Evolutionary conservation across 2,797 vertebrate species (phyloP).

Genomic region (Ictinia mississippiensis): DNA sequence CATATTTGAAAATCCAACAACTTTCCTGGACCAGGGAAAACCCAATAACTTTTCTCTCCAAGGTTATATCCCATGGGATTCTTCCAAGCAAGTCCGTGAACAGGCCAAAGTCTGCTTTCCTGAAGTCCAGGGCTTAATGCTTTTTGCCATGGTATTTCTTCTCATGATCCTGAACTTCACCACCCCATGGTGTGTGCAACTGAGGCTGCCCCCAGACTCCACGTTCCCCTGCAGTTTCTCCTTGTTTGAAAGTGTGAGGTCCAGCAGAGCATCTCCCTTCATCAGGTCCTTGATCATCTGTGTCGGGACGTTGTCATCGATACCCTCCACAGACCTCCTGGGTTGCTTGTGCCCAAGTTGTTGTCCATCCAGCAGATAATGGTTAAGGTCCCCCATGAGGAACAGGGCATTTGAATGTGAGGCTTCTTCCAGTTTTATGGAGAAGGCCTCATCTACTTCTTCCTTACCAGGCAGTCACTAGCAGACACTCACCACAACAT

Average conservation of each 20-base stretch:
- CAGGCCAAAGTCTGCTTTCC: background rate
- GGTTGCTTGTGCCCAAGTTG: background rate
- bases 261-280: background rate
- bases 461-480: background rate
- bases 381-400: background rate
- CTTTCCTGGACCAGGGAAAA: background rate
- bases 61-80: background rate
- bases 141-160: background rate
- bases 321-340: background rate
- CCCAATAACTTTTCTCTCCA: background rate
- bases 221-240: background rate
- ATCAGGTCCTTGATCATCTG: background rate
- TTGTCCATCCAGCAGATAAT: background rate
- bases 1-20: background rate
- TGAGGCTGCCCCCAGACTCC: background rate
- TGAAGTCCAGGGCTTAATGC: background rate
- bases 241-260: background rate
- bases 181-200: background rate
- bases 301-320: background rate
- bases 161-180: background rate
- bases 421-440: background rate
- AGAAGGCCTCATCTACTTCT: background rate
- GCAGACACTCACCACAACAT: background rate
- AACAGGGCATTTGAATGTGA: background rate
- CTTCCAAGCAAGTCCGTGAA: background rate